These are phyloP conservation scores for Deilephila elpenor DNA, from an alignment of 2,888 invertebrate genomes.

Conservation along the genomic window DNA sequence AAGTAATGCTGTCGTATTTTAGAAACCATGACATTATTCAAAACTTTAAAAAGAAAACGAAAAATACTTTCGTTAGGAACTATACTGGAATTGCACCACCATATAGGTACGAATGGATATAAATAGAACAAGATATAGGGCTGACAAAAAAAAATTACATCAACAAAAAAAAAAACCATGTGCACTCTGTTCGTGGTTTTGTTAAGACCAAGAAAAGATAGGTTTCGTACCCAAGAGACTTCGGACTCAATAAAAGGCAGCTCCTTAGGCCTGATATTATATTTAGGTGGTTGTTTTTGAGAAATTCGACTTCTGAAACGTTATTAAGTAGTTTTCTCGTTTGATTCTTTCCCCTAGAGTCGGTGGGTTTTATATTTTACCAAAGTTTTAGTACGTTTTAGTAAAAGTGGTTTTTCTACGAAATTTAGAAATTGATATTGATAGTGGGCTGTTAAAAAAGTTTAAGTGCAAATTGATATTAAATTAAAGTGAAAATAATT, in stretches of 20 bases:
- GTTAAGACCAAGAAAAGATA: background rate
- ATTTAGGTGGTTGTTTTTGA: conserved; percentile 1
- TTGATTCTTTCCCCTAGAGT: background rate
- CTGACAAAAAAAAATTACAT: no score
- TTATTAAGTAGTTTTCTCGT: background rate
- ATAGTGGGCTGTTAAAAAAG: background rate
- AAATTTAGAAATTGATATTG: background rate
- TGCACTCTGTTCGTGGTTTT: conserved; percentile 1
- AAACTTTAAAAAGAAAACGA: no score
- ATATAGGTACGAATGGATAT: no score
- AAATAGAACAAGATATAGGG: no score
- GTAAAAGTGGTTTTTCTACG: background rate
- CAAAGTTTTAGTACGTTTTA: background rate
- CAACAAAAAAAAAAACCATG: background rate
- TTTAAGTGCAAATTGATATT: no score
- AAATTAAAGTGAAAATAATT: no score
- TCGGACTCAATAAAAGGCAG: conserved; percentile 4
- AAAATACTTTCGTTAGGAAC: no score
- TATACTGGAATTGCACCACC: no score
- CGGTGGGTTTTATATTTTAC: background rate
- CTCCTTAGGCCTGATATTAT: conserved; percentile 1
- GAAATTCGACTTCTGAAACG: background rate
- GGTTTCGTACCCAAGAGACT: background rate
- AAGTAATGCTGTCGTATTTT: no score
- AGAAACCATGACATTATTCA: no score